A percentile compares a stretch with the other conserved stretches of the same genome.
These are phyloP conservation scores for Entelurus aequoreus DNA, from an alignment of 2,113 vertebrate species.

Conservation along the genomic window DNA sequence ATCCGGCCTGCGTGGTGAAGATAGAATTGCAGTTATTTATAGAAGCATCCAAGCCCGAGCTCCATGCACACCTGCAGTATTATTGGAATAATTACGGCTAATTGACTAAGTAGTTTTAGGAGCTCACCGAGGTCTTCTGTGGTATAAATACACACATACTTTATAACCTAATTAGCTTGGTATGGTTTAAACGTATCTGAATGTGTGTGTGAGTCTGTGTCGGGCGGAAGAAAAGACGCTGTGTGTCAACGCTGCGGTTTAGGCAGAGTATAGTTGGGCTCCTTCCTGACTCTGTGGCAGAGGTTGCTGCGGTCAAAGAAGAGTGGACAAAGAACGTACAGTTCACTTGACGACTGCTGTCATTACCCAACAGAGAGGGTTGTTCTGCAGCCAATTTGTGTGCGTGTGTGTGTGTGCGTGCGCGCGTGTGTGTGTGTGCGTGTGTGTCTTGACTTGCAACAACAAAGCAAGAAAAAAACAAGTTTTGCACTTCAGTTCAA, in stretches of 20 bases:
- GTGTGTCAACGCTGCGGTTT: constrained; percentile 30
- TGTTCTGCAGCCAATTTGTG: constrained; percentile 35
- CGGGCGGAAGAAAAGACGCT: constrained; percentile 34
- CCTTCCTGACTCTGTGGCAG: constrained; percentile 44
- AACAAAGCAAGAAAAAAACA: constrained; percentile 6
- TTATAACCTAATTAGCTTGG: constrained; percentile 17
- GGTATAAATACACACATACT: neutral
- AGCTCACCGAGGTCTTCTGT: neutral
- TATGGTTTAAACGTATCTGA: constrained; percentile 23
- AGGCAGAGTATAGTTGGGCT: constrained; percentile 39
- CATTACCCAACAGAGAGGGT: constrained; percentile 51
- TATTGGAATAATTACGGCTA: neutral
- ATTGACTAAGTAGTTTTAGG: neutral
- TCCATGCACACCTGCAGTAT: neutral
- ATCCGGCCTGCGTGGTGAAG: constrained; percentile 78
- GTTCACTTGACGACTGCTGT: constrained; percentile 62
- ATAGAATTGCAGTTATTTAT: neutral
- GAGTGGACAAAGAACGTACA: constrained; percentile 64
- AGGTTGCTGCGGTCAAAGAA: constrained; percentile 39
- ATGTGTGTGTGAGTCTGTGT: constrained; percentile 18
- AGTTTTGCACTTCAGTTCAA: constrained; percentile 11
- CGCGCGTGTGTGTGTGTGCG: constrained; percentile 5
- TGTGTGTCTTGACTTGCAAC: neutral
- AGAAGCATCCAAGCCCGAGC: neutral
- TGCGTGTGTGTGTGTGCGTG: constrained; percentile 5